Conservation (phyloP, 2,888 invertebrate species). For the Tetropium fuscum region DNA sequence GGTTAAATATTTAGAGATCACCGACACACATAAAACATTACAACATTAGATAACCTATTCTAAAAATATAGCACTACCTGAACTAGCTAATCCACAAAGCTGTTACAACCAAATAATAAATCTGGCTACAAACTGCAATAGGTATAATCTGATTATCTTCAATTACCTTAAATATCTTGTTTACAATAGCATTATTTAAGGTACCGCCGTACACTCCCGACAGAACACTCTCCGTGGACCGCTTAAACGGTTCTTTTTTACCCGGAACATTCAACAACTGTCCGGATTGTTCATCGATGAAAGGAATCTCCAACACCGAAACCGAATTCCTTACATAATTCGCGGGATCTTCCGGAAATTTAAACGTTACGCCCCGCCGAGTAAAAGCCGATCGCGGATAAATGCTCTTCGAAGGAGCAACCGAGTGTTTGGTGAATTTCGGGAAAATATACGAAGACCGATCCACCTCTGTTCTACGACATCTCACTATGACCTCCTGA, state of each 20-base stretch:
- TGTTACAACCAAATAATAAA: no score
- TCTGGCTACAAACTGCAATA: no score
- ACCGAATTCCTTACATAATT: conserved; percentile 9
- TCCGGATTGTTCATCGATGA: conserved; percentile 2
- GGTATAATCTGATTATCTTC: no score
- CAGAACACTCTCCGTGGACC: conserved; percentile 14
- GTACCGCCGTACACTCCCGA: conserved; percentile 24
- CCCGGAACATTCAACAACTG: not conserved
- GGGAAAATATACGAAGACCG: conserved; percentile 33
- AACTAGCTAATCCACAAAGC: no score
- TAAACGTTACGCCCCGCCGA: conserved; percentile 16
- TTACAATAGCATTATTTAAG: conserved; percentile 9
- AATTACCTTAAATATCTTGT: conserved; percentile 24
- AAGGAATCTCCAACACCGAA: conserved; percentile 12
- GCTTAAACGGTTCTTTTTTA: not conserved
- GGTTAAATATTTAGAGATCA: no score
- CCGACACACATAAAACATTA: no score
- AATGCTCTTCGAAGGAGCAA: conserved; percentile 45
- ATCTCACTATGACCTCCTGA: conserved; percentile 27
- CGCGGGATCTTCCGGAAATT: conserved; percentile 16
- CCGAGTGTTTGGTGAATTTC: conserved; percentile 45
- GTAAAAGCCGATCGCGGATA: conserved; percentile 41
- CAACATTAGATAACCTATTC: no score
- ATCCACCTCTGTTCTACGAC: conserved; percentile 22
- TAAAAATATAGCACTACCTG: no score